Base-by-base conservation (phyloP, 2,888 invertebrate species). In the Carabus problematicus region DNA sequence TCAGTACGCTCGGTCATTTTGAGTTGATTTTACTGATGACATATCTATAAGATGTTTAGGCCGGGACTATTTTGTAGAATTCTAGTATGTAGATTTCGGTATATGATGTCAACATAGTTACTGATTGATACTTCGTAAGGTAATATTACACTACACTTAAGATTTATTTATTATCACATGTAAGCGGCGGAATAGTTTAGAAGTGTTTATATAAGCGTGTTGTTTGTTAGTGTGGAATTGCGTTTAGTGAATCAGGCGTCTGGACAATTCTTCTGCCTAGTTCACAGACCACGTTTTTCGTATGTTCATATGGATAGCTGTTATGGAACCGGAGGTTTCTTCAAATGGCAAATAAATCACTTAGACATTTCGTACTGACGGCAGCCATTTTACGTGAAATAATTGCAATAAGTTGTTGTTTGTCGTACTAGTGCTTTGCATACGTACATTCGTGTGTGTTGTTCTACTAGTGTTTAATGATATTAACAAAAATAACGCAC, bases 201-300 rank as follows among this genome's bases (percentile, higher is more conserved):
- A 29, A 29, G 29, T 29, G 29, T 29, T 29, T 29, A 29, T 29
- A 29, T 29, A 29, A 29, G 29, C 29, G 29, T 29, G 29, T 29
- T 29, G 29, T 29, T 29, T 29, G n/a, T 29, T 29, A 29, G 29
- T 29, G 29, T 29, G 29, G 29, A 29, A 29, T 29, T 29, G 29
- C 29, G 29, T 29, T 29, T 29, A 29, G 29, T 29, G 29, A 29
- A 29, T 29, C 29, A 29, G 29, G 29, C 29, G 29, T 29, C 29
- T 29, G 29, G 29, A 29, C 29, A 29, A 29, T 29, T 29, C 29
- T 29, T 47, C 47, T 47, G 11, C 19, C 29, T 40, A 64, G 45
- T 64, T 64, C 9, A 64, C 64, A n/a, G 66, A 66, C 66, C 66
- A 66, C 66, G 66, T 66, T 66, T 64, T 66, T 45, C 66, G 56